Base-by-base conservation (phyloP, 2,888 invertebrate genomes). In the Pterostichus niger region DNA sequence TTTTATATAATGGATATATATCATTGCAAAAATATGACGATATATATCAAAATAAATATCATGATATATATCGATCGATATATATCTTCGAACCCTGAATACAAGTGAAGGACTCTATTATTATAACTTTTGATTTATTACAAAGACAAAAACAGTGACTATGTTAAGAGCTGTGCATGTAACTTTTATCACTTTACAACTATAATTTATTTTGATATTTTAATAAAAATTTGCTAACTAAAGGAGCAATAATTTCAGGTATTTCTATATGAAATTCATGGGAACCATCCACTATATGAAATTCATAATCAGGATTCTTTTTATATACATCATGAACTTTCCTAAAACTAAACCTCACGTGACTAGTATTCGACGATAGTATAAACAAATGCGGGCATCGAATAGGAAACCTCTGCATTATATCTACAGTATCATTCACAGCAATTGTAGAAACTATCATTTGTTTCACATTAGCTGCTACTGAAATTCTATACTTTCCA, bases 201-300 rank as follows among this genome's bases (percentile, higher is more conserved):
- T 52, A 88, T 31, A 88, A 85, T 84, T 88, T 88, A 35, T 86
- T 87, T 35, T 10, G n/a, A 61, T 85, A 75, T 46, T 68, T 80
- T 35, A 84, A 81, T 76, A 89, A 86, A 87, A 89, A 89, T 64
- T 86, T 85, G 33, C 64, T 85, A 56, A 89, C 85, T 59, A 86
- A 71, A 1, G 87, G 87, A 0, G 90, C 90, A 2, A 94, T 89
- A 6, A 88, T 86, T 84, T 93, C 92, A 0, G 94, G 93, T 85
- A 91, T 86, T 6, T 91, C 92, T 64, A 92, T 91, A 87, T 94
- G 94, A 0, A 93, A 91, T 85, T 94, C 93, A 85, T 94, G 94
- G 52, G 90, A 89, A 0, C 94, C 94, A 0, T 90, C 88, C 0
- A 93, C 91, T 0, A 89, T 0, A 85, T 87, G 82, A 84, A 89